Base-by-base conservation (phyloP, 2,797 vertebrate genomes). In the Harpagifer antarcticus region DNA sequence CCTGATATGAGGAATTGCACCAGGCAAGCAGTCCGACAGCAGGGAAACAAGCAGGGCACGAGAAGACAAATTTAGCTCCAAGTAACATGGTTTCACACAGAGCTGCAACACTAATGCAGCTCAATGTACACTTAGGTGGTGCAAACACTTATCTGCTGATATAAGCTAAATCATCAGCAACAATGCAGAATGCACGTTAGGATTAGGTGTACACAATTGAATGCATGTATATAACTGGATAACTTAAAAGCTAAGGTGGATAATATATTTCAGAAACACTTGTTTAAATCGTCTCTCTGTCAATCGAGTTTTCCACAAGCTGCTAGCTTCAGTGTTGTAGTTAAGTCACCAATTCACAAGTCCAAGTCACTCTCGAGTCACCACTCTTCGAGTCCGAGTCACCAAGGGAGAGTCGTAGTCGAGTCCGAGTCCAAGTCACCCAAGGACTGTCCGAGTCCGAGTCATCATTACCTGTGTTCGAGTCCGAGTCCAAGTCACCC, bases 31-130 rank as follows among this genome's bases (percentile, higher is more conserved):
- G 58, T 42, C 52, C 13, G 23, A 47, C 40, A 64, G 59, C 15
- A 44, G 64, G 19, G 53, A 68, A 40, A 73, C 20, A 43, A 66
- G 49, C 68, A 56, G 68, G 47, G 52, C 60, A 40, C 40, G 48
- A 63, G 70, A 14, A 27, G 79, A 70, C 68, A 70, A 67, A 76
- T 83, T 69, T 75, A 85, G 77, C 58, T 54, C 37, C 47, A 11
- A 27, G 27, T 27, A 27, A 16, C 61, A 9, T 4, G 3, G 12
- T 14, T 27, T 53, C 62, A 54, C 66, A 74, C 55, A 42, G 16
- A 55, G 9, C 73, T 73, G 69, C 56, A 81, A 69, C 57, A 55
- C 68, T 66, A 58, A 74, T 59, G 81, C 53, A 72, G 52, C 73
- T 68, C 47, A 40, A 19, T 58, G 31, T 1, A 42, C 57, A 16